These are phyloP conservation scores for Hippocampus comes DNA, from an alignment of 2,113 vertebrate species.

Conservation along the genomic window DNA sequence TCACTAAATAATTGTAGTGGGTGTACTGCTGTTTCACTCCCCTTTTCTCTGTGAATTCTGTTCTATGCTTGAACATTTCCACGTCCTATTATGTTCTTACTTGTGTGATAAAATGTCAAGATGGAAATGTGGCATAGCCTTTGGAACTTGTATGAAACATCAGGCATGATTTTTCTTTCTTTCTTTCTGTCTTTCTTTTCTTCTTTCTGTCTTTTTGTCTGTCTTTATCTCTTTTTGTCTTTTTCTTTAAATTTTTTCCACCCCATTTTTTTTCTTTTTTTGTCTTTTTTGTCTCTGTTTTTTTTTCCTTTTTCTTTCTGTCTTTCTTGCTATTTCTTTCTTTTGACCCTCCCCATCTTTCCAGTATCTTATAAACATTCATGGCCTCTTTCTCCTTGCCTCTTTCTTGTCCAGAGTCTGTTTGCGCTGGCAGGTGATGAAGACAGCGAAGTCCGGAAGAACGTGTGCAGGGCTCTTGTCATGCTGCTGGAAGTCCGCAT, in stretches of 20 bases:
- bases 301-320: no score
- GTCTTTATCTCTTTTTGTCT: no score
- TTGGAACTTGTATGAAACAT: background rate
- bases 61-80: no score
- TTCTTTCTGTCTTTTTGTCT: no score
- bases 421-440: constrained; percentile 89
- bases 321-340: background rate
- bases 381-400: background rate
- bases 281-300: no score
- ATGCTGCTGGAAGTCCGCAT: constrained; percentile 94
- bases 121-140: background rate
- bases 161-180: background rate
- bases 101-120: background rate
- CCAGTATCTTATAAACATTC: background rate
- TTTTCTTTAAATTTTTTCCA: no score
- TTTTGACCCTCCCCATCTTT: no score
- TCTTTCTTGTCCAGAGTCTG: constrained; percentile 73
- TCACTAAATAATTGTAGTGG: background rate
- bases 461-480: constrained; percentile 88
- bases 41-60: background rate
- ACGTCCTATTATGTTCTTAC: no score
- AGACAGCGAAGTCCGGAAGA: constrained; percentile 90
- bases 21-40: background rate
- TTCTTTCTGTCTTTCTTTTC: no score
- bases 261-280: no score